phyloP scores from a whole-genome alignment of 2,113 vertebrate genomes.

The Hystrix cristata region DNA sequence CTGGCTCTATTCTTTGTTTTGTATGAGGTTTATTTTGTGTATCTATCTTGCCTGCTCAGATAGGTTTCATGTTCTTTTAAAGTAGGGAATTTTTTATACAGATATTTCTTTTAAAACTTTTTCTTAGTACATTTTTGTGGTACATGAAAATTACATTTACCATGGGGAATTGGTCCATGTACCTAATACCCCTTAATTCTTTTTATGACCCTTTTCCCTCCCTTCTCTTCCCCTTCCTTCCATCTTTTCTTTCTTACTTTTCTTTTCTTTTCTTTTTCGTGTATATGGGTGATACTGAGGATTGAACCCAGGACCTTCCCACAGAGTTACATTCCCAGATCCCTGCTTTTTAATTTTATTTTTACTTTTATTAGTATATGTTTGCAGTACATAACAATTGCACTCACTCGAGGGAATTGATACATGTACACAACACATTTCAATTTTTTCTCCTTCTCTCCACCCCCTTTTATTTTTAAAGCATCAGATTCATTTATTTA shows the following conservation, averaged over 20 bases:
- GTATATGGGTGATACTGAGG: not conserved
- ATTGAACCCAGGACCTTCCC: not conserved
- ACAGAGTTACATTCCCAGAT: not conserved
- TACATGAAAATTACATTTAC: not conserved
- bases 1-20: not conserved
- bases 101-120: not conserved
- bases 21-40: constrained; percentile 2
- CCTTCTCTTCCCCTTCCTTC: not conserved
- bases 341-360: not conserved
- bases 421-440: not conserved
- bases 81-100: not conserved
- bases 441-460: not conserved
- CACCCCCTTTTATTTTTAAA: not conserved
- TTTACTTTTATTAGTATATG: not conserved
- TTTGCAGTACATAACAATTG: not conserved
- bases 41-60: constrained; percentile 37
- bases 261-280: not conserved
- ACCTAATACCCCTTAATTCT: not conserved
- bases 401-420: not conserved
- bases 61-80: constrained; percentile 26
- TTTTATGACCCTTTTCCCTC: not conserved
- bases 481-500: not conserved
- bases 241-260: not conserved
- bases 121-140: not conserved
- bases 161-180: not conserved